These are phyloP conservation scores for Gorsachius goisagi DNA, from an alignment of 2,113 vertebrate genomes.

Conservation along the genomic window DNA sequence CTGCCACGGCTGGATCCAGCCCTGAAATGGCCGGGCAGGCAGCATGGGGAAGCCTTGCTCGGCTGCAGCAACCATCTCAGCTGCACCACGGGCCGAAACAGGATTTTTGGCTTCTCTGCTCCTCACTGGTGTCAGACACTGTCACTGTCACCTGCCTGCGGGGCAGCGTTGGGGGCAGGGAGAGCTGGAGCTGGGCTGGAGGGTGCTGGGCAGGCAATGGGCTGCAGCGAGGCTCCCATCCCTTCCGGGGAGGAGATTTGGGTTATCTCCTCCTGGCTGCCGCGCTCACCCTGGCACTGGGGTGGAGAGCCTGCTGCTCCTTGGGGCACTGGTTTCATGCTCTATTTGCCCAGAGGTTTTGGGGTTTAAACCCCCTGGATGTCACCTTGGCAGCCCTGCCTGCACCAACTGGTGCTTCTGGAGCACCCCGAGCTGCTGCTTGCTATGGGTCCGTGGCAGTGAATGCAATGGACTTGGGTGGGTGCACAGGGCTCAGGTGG, in stretches of 20 bases:
- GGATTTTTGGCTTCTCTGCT: neutral
- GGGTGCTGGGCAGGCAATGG: accelerated
- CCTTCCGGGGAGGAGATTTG: neutral
- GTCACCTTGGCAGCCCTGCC: neutral
- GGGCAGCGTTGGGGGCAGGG: neutral
- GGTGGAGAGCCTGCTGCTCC: neutral
- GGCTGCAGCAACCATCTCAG: accelerated
- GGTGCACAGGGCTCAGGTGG: neutral
- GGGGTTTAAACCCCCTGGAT: neutral
- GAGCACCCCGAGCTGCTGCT: neutral
- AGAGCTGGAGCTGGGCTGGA: neutral
- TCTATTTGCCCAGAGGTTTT: neutral
- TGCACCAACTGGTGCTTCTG: neutral
- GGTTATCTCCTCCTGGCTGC: neutral
- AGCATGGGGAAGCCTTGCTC: neutral
- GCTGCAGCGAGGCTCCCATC: accelerated
- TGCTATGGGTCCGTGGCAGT: neutral
- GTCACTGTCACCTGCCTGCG: neutral
- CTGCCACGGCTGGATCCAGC: neutral
- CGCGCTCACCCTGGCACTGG: accelerated
- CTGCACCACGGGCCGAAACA: accelerated
- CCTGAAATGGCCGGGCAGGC: accelerated
- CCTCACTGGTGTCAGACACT: neutral
- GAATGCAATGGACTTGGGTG: neutral
- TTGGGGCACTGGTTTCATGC: neutral